A percentile compares a stretch with the other conserved stretches of the same genome.
Evolutionary conservation across 2,888 invertebrate species (phyloP).

Genomic region (Melieria crassipennis): DNA sequence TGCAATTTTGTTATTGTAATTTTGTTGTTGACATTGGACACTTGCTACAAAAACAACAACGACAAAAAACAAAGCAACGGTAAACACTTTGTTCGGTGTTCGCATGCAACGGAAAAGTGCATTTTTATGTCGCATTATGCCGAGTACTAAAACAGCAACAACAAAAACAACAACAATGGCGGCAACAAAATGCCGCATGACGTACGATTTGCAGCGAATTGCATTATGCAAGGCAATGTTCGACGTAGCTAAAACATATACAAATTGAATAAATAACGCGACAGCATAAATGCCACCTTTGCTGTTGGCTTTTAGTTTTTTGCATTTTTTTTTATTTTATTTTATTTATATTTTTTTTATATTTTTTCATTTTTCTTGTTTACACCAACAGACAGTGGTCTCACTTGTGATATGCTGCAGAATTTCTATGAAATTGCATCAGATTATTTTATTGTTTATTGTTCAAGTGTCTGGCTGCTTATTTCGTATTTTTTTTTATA

Average conservation of each 20-base stretch:
- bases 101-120: conserved; percentile 23
- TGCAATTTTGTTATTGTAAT: conserved; percentile 9
- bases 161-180: conserved; percentile 10
- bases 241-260: not conserved
- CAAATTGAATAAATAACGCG: not conserved
- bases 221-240: not conserved
- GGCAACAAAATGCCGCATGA: not conserved
- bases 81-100: conserved; percentile 11
- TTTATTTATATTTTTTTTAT: not conserved
- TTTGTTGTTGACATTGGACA: conserved; percentile 33
- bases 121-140: conserved; percentile 36
- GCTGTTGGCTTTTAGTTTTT: not conserved
- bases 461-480: not conserved
- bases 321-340: not conserved
- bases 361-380: not conserved
- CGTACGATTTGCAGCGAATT: not conserved
- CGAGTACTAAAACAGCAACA: conserved; percentile 20
- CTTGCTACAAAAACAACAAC: conserved; percentile 20
- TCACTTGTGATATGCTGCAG: not conserved
- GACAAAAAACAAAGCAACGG: not conserved
- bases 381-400: not conserved
- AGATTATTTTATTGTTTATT: not conserved
- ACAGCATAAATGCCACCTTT: not conserved
- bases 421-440: not conserved
- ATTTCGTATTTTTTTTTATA: no score